Conservation (phyloP, 2,888 invertebrate genomes). For the Zygogramma bicolorata region DNA sequence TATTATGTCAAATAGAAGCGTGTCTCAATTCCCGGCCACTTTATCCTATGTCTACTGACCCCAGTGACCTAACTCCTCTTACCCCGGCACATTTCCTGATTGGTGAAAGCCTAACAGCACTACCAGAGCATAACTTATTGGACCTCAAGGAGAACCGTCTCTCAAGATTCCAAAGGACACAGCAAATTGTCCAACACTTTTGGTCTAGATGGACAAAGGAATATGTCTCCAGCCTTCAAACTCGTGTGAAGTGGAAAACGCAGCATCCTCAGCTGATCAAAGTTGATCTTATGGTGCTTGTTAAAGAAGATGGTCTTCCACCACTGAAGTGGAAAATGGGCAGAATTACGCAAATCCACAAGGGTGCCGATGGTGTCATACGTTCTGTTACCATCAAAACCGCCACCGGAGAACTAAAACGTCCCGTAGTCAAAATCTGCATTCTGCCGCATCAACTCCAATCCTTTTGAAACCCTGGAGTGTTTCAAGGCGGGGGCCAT, state of each 20-base stretch:
- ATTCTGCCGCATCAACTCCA: background rate
- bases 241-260: constrained; percentile 23
- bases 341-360: background rate
- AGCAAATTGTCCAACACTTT: constrained; percentile 50
- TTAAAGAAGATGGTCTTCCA: background rate
- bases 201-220: constrained; percentile 52
- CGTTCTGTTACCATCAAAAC: constrained; percentile 9
- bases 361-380: background rate
- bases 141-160: constrained; percentile 42
- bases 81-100: constrained; percentile 56
- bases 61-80: no score
- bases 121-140: constrained; percentile 40
- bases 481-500: no score
- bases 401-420: background rate
- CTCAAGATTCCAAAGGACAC: constrained; percentile 47
- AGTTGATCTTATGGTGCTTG: background rate
- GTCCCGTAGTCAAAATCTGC: background rate
- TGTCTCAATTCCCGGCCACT: no score
- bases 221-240: constrained; percentile 51
- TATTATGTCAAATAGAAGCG: no score
- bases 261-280: background rate
- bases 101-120: constrained; percentile 43
- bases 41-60: no score
- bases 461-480: background rate
- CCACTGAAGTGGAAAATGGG: constrained; percentile 3